Evolutionary conservation across 2,797 vertebrate species (phyloP), one percentile per base, ranked within the genome.

Genomic region (Schizopygopsis pylzovi): DNA sequence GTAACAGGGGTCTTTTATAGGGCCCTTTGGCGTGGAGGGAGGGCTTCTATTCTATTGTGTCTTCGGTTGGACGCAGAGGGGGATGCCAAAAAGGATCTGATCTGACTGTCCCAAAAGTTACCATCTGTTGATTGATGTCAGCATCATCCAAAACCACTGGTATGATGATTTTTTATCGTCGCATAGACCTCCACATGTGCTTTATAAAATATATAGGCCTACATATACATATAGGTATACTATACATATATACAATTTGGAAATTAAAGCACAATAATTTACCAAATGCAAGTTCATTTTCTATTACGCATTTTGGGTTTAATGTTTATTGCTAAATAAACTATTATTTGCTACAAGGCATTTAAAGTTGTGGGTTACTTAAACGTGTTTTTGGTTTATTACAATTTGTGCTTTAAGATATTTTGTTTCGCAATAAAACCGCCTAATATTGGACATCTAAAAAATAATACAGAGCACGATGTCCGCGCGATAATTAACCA

Each of bases 71-170:
- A 89, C 75, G 54, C 61, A 52, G 63, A 87, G 52, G 77, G 78
- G n/a, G 63, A 87, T 88, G 87, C 91, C 91, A 86, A 47, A 47
- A 65, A 39, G 45, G 33, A 73, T 71, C 52, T 47, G 71, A 63
- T 80, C 25, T 54, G 73, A 49, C 37, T 37, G 47, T 33, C 75
- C 6, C 37, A 45, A 47, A 54, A 82, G 43, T 86, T 81, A 79
- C 94, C 95, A 95, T 96, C 94, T 96, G 95, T 88, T 88, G 88
- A 82, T 28, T 79, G 33, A 79, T 87, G 70, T 70, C 49, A 54
- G 33, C 56, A 28, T 79, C 37, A 54, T 72, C 41, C 33, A 28
- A 61, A 67, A 88, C 80, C 81, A 73, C 70, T 90, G 85, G 84
- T 83, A 87, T 85, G 22, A 84, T 76, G 20, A 7, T 13, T 11